Percentiles rank a stretch among this genome's conserved stretches.
Evolutionary conservation across 1,140 invertebrate genomes (phyloP).

Genomic region (Temnothorax curvispinosus): DNA sequence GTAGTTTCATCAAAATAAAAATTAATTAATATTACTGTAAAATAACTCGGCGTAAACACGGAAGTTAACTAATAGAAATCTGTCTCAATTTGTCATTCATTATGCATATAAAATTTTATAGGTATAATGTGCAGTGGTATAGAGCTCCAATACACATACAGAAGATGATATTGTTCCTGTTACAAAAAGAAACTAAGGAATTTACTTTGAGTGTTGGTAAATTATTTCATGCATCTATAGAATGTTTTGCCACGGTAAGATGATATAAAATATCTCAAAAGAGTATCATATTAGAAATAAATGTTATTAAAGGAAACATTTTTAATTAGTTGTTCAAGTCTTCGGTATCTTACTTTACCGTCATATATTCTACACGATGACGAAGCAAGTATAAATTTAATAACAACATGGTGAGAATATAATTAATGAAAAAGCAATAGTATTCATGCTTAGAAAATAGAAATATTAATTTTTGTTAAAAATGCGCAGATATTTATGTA

Average conservation of each 20-base stretch:
- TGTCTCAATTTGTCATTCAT: not conserved
- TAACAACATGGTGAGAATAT: not conserved
- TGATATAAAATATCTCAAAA: not conserved
- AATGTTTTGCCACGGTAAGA: not conserved
- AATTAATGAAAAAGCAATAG: not conserved
- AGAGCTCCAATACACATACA: not conserved
- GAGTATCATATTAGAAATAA: not conserved
- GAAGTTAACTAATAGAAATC: not conserved
- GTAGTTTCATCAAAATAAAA: not conserved
- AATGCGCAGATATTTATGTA: not conserved
- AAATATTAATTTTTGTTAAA: not conserved
- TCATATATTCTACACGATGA: not conserved
- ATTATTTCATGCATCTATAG: not conserved
- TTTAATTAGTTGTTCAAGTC: not conserved
- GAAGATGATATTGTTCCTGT: not conserved
- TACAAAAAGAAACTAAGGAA: not conserved
- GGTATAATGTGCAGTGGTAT: constrained; percentile 29
- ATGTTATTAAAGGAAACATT: not conserved
- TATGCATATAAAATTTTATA: not conserved
- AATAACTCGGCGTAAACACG: not conserved
- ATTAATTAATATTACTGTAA: not conserved
- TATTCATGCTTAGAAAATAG: not conserved
- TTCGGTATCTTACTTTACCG: constrained; percentile 30
- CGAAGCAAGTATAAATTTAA: not conserved
- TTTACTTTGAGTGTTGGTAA: not conserved